Evolutionary conservation across 2,113 vertebrate species (phyloP), one percentile per base, ranked within the genome.

Genomic region (Plestiodon gilberti): DNA sequence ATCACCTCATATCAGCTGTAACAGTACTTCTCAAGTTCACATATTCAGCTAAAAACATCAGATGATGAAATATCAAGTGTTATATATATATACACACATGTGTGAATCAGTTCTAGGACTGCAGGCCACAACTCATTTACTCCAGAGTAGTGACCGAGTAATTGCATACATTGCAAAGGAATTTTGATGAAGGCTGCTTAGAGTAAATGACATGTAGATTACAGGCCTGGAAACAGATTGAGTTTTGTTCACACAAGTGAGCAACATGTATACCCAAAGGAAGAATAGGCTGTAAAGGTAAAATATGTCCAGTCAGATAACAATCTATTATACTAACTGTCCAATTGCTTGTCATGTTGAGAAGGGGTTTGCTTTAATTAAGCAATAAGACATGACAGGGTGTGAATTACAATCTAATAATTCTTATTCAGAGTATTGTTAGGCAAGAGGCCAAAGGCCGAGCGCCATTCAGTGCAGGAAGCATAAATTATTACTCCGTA

Each of bases 281-380:
- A 87, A 89, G 71, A 92, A 81, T 52, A 79, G 79, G 70, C 87
- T 93, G 64, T 94, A 94, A 96, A 96, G 91, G 80, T 94, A 94
- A 93, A 93, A 90, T 93, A 94, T 92, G 85, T 93, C 92, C 82
- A 92, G 90, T 86, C 86, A 82, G 64, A 90, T 96, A 94, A 96
- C 95, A 93, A 95, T 96, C 94, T 95, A 92, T 96, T 96, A 96
- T 89, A 86, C 84, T 95, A 96, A 95, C 92, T 94, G 87, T 95
- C 91, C 94, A 93, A 96, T 94, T 94, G 90, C 94, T 95, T 96
- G 95, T 96, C 92, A 93, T 92, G 93, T 92, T 88, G 93, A 85
- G 91, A 94, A 96, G 92, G 91, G 92, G 88, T 93, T 93, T 92
- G 93, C 87, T 96, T 96, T 96, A 97, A 97, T 96, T 96, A 96